phyloP scores from a whole-genome alignment of 2,113 vertebrate species.

The Pelmatolapia mariae region DNA sequence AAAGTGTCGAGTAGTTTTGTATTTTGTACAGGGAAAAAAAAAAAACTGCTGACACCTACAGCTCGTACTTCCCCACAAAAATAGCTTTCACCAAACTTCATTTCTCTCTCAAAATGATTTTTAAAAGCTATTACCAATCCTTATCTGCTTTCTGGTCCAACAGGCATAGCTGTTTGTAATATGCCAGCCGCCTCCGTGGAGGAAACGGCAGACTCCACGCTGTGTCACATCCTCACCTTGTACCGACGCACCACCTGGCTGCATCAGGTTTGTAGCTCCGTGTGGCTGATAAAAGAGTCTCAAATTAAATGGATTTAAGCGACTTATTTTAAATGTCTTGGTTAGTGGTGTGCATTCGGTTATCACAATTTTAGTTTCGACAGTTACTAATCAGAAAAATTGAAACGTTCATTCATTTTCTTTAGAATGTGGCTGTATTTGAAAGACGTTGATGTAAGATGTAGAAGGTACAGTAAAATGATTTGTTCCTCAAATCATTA shows the following conservation, averaged over 20 bases:
- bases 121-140: background rate
- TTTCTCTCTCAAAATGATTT: background rate
- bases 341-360: background rate
- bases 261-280: conserved; percentile 67
- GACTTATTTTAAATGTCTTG: background rate
- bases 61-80: background rate
- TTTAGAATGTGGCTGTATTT: conserved; percentile 53
- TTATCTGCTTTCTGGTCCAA: conserved; percentile 21
- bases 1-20: background rate
- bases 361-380: background rate
- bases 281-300: background rate
- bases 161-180: conserved; percentile 97
- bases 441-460: conserved; percentile 49
- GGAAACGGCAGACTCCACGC: conserved; percentile 93
- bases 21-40: background rate
- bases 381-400: conserved; percentile 10
- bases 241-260: conserved; percentile 97
- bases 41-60: conserved; percentile 2
- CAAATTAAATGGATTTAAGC: background rate
- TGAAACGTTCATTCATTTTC: conserved; percentile 40
- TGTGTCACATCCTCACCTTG: conserved; percentile 96
- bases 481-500: conserved; percentile 40
- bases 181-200: conserved; percentile 96
- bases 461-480: conserved; percentile 43
- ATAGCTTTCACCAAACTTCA: background rate